A percentile compares a stretch with the other conserved stretches of the same genome.
phyloP scores from a whole-genome alignment of 2,113 vertebrate species.

The Heteronetta atricapilla region DNA sequence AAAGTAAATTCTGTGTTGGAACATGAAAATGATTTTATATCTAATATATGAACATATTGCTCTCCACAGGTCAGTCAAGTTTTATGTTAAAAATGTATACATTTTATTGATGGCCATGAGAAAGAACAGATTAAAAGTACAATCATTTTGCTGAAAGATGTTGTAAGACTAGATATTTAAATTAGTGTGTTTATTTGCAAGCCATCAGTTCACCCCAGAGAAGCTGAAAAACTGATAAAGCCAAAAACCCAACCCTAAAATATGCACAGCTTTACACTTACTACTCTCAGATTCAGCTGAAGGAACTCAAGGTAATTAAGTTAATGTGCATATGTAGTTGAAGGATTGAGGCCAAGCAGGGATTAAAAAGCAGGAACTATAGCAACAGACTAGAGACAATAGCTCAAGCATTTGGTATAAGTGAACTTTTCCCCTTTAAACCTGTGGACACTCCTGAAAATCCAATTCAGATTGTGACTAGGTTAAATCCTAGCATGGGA shows the following conservation, averaged over 20 bases:
- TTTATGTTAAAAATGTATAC: background rate
- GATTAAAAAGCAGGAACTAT: slow-evolving; percentile 41
- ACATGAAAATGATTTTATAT: background rate
- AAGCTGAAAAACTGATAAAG: background rate
- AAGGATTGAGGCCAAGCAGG: slow-evolving; percentile 59
- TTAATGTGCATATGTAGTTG: slow-evolving; percentile 17
- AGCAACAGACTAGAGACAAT: slow-evolving; percentile 30
- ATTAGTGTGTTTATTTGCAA: background rate
- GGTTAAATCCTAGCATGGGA: background rate
- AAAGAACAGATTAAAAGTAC: background rate
- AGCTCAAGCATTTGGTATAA: background rate
- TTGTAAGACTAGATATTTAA: background rate
- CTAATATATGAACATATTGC: background rate
- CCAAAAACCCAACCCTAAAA: background rate
- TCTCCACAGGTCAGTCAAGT: background rate
- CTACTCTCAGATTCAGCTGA: background rate
- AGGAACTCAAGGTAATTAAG: slow-evolving; percentile 46
- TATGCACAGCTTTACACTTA: background rate
- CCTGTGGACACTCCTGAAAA: background rate
- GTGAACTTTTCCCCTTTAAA: slow-evolving; percentile 58
- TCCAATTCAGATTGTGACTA: background rate
- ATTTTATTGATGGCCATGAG: background rate
- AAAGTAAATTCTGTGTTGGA: background rate
- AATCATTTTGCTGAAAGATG: background rate
- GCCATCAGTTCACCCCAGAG: background rate